phyloP scores from a whole-genome alignment of 2,888 invertebrate species.

The Cheilosia impressa region DNA sequence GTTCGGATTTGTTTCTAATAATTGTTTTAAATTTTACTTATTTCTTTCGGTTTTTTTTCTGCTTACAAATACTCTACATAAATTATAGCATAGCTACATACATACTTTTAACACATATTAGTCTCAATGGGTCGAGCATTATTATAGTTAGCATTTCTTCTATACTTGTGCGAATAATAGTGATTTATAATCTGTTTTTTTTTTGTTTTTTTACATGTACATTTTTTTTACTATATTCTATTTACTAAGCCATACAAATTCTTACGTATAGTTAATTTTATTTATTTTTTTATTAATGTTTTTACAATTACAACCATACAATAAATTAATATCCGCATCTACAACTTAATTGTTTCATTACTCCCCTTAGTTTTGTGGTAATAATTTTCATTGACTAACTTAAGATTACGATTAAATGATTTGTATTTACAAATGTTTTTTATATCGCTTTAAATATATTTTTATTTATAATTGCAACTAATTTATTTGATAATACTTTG shows the following conservation, averaged over 20 bases:
- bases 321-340: constrained; percentile 34
- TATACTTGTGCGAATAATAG: constrained; percentile 59
- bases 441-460: background rate
- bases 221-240: constrained; percentile 41
- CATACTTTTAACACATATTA: constrained; percentile 48
- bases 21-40: constrained; percentile 53
- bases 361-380: constrained; percentile 3
- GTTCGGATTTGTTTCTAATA: constrained; percentile 74
- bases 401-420: constrained; percentile 18
- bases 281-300: constrained; percentile 18
- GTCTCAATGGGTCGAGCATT: constrained; percentile 64
- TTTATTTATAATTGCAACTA: constrained; percentile 33
- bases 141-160: constrained; percentile 15
- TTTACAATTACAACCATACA: constrained; percentile 64
- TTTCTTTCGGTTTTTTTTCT: constrained; percentile 12
- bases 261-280: constrained; percentile 60
- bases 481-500: constrained; percentile 51
- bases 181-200: constrained; percentile 17
- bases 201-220: constrained; percentile 36
- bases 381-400: constrained; percentile 22
- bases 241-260: constrained; percentile 68
- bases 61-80: constrained; percentile 44
- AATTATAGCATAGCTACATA: constrained; percentile 43
- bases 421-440: constrained; percentile 39
- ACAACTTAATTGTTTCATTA: constrained; percentile 32